Evolutionary conservation across 2,888 invertebrate genomes (phyloP), one percentile per base, ranked within the genome.

Genomic region (Diploptera punctata): DNA sequence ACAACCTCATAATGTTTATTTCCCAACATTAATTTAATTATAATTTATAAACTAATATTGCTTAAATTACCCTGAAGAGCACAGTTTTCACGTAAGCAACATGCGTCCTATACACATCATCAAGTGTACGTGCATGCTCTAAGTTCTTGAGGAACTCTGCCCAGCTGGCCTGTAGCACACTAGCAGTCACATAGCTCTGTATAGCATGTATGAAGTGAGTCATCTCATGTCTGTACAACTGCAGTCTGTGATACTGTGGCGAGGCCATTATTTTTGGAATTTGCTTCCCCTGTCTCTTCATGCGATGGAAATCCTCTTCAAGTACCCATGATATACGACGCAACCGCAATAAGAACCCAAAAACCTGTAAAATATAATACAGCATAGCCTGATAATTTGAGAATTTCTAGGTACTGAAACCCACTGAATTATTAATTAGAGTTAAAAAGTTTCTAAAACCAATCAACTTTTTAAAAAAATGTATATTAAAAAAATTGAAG

Each of bases 101-200:
- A 77, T 94, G 93, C 26, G 89, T 88, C 16, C 88, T 85, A 77
- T 93, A 92, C 18, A 94, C 83, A 74, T 91, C 90, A 78, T 94
- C 93, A 9, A 94, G 81, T 0, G 90, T 91, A 21, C 86, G 84
- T 0, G 90, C 90, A 67, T 86, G 85, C 77, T 87, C 84, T 54
- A 94, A 80, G 77, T 90, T 90, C 73, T 88, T 88, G 77, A 91
- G 90, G 76, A 94, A 91, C 74, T 89, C 88, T 1, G 87, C 87
- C 93, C 93, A 94, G 1, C 91, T 91, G 0, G 89, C 86, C 68
- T 91, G 89, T 31, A 94, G 84, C 31, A 93, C 93, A 67, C 90
- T 92, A 0, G 92, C 91, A 0, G 91, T 90, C 68, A 94, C 87
- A 80, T 94, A 93, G 82, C 90, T 91, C 80, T 93, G 91, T 29